These are phyloP conservation scores for Rallus crepitans DNA, from an alignment of 2,797 vertebrate species.

Conservation along the genomic window DNA sequence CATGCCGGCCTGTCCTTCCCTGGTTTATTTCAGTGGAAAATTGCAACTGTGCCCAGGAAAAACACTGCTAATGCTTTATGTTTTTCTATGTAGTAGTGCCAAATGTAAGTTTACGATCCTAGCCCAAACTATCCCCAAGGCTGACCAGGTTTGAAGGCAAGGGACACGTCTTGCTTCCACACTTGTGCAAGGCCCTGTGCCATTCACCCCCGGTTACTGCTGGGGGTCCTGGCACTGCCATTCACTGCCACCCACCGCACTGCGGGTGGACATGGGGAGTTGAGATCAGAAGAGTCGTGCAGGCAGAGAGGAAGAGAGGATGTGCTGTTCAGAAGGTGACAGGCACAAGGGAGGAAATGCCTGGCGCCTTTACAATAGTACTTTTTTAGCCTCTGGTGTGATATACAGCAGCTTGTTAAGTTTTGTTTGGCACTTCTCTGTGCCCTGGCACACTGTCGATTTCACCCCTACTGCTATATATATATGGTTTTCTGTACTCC, in stretches of 20 bases:
- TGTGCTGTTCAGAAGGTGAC: not conserved
- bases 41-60: not conserved
- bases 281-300: not conserved
- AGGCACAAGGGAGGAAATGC: not conserved
- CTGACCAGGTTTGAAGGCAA: not conserved
- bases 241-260: not conserved
- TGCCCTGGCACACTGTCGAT: not conserved
- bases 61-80: not conserved
- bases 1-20: not conserved
- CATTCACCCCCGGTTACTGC: not conserved
- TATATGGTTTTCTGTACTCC: not conserved
- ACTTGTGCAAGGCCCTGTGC: not conserved
- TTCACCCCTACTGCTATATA: not conserved
- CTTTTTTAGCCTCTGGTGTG: not conserved
- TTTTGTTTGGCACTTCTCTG: not conserved
- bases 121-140: not conserved
- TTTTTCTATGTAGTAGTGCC: not conserved
- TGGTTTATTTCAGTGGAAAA: not conserved
- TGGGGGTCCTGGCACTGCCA: not conserved
- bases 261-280: not conserved
- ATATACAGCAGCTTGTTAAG: not conserved
- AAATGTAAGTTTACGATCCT: not conserved
- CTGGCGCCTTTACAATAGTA: not conserved
- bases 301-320: not conserved
- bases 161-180: not conserved